Evolutionary conservation across 2,113 vertebrate genomes (phyloP).

Genomic region (Neofelis nebulosa): DNA sequence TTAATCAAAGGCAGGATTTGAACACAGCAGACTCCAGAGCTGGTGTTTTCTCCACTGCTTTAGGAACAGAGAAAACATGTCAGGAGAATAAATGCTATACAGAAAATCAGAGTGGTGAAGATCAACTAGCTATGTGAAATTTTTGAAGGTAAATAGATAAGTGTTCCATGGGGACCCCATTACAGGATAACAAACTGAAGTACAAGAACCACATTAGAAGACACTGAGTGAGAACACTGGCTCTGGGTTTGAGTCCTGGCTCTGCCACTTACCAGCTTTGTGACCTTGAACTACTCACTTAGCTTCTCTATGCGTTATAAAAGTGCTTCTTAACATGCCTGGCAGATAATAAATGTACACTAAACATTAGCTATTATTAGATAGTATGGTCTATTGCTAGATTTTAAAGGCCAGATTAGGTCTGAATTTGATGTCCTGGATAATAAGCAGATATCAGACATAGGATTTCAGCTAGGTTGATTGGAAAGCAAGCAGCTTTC

Average conservation of each 20-base stretch:
- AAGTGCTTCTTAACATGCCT: background rate
- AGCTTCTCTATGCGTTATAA: background rate
- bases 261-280: background rate
- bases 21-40: background rate
- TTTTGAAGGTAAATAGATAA: background rate
- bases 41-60: background rate
- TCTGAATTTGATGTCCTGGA: background rate
- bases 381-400: background rate
- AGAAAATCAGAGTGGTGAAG: background rate
- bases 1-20: background rate
- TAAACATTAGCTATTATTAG: background rate
- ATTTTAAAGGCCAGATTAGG: background rate
- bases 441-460: background rate
- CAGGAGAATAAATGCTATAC: background rate
- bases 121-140: background rate
- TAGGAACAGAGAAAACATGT: background rate
- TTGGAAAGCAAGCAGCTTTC: background rate
- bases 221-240: background rate
- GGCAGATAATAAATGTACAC: background rate
- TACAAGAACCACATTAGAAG: background rate
- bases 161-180: background rate
- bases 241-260: background rate
- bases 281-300: background rate
- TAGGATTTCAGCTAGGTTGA: background rate
- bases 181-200: background rate